These are phyloP conservation scores for Schizopygopsis malacanthus DNA, from an alignment of 2,797 vertebrate genomes.

Conservation along the genomic window DNA sequence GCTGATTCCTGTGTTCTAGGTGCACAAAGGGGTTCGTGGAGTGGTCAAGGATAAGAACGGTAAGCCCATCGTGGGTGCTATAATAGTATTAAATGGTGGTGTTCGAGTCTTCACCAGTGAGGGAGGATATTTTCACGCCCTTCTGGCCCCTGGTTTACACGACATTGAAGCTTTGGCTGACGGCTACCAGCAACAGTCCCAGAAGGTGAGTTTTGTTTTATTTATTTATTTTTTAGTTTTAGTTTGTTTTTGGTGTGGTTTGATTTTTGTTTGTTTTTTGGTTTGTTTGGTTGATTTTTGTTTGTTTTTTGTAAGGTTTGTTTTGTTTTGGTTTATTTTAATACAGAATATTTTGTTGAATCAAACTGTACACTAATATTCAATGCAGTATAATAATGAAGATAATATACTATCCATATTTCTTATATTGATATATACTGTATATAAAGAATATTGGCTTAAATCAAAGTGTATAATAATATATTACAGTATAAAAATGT, in stretches of 20 bases:
- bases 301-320: neutral
- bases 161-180: slow-evolving; percentile 89
- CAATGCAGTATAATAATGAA: neutral
- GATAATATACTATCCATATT: neutral
- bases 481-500: neutral
- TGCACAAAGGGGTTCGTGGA: slow-evolving; percentile 95
- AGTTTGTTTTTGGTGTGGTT: neutral
- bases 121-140: slow-evolving; percentile 91
- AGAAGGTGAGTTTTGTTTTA: slow-evolving; percentile 80
- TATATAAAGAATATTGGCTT: neutral
- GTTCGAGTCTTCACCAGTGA: slow-evolving; percentile 84
- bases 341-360: neutral
- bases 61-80: slow-evolving; percentile 88
- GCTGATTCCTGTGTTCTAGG: slow-evolving; percentile 73
- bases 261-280: neutral
- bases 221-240: neutral
- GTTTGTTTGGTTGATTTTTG: neutral
- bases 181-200: slow-evolving; percentile 90
- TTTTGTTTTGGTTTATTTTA: neutral
- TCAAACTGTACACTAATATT: neutral
- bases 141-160: slow-evolving; percentile 90
- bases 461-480: neutral
- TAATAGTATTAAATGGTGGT: slow-evolving; percentile 88
- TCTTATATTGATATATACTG: neutral
- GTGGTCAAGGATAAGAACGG: slow-evolving; percentile 90